A percentile compares a stretch with the other conserved stretches of the same genome.
phyloP scores from a whole-genome alignment of 2,888 invertebrate species.

The Hedychridium roseum region DNA sequence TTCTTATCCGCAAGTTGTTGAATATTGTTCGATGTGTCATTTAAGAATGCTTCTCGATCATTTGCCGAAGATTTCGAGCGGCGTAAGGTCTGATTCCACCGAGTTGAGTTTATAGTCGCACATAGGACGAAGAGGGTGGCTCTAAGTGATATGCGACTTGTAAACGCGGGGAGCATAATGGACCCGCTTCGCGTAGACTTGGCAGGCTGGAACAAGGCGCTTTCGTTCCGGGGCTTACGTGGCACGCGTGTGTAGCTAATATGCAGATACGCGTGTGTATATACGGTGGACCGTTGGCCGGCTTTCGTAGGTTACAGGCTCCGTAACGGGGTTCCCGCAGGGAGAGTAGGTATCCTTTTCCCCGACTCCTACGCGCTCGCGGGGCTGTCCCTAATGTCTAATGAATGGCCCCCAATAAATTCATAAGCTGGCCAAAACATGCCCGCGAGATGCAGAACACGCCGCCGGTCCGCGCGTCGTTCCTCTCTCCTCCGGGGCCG shows the following conservation, averaged over 20 bases:
- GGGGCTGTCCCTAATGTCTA: slow-evolving; percentile 56
- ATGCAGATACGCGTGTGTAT: slow-evolving; percentile 6
- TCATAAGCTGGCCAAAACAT: slow-evolving; percentile 61
- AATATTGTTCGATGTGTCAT: too few species aligned
- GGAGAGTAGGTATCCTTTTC: slow-evolving; percentile 49
- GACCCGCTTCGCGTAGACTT: too few species aligned
- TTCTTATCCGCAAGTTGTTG: too few species aligned
- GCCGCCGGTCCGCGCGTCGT: slow-evolving; percentile 26
- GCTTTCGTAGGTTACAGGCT: slow-evolving; percentile 22
- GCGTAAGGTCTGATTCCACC: too few species aligned
- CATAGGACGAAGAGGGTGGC: too few species aligned
- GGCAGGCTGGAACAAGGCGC: too few species aligned
- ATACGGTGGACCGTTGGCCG: background rate
- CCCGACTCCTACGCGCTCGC: slow-evolving; percentile 50
- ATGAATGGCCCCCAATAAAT: slow-evolving; percentile 62
- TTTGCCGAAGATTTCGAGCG: too few species aligned
- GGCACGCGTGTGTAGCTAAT: background rate
- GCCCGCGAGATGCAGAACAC: slow-evolving; percentile 54
- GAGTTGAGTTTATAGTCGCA: too few species aligned
- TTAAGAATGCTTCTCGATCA: too few species aligned
- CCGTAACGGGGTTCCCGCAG: slow-evolving; percentile 41
- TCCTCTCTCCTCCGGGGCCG: background rate
- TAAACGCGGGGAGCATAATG: too few species aligned
- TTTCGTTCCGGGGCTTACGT: too few species aligned
- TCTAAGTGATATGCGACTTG: too few species aligned